phyloP scores from a whole-genome alignment of 2,888 invertebrate species.

The Nezara viridula region DNA sequence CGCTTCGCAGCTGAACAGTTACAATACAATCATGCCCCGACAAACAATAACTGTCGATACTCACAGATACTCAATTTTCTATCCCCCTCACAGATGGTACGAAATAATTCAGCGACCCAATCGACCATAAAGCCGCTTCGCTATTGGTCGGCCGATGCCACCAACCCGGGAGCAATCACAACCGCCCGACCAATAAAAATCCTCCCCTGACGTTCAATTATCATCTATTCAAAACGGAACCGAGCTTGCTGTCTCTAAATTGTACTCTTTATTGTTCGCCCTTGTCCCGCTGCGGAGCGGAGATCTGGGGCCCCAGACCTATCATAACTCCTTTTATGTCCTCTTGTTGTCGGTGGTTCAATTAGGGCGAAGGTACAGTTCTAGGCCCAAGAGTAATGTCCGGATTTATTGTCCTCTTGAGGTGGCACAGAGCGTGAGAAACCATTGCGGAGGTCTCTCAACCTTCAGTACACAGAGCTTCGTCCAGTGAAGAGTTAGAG shows the following conservation, averaged over 20 bases:
- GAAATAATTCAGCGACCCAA: constrained; percentile 8
- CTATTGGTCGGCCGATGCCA: not conserved
- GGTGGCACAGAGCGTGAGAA: not conserved
- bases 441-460: not conserved
- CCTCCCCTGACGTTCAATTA: constrained; percentile 26
- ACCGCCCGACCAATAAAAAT: constrained; percentile 32
- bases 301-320: not conserved
- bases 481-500: not conserved
- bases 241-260: constrained; percentile 22
- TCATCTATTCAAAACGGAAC: constrained; percentile 40
- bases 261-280: not conserved
- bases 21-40: not conserved
- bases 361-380: not conserved
- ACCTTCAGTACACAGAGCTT: not conserved
- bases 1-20: not conserved
- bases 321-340: constrained; percentile 20
- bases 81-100: not conserved
- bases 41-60: constrained; percentile 13
- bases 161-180: constrained; percentile 44
- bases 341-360: not conserved
- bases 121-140: not conserved
- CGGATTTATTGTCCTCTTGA: not conserved
- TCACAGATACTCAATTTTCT: constrained; percentile 8
- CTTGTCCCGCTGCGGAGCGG: not conserved
- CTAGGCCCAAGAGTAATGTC: not conserved